These are phyloP conservation scores for Rotaria macrura DNA, from an alignment of 2,888 invertebrate species.

Conservation along the genomic window DNA sequence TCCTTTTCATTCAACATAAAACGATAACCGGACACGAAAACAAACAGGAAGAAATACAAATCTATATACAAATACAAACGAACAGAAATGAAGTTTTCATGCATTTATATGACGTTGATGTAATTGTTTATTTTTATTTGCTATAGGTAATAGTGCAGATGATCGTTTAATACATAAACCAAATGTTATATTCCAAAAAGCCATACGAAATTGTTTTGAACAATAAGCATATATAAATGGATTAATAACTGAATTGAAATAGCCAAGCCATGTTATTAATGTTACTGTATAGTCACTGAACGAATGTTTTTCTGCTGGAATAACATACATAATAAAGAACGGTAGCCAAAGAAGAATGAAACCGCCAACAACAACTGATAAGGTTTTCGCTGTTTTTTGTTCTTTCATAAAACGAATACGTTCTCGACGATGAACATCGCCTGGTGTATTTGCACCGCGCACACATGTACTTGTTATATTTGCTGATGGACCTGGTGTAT, in stretches of 20 bases:
- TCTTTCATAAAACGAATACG: slow-evolving; percentile 58
- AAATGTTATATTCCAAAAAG: slow-evolving; percentile 53
- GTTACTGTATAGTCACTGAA: slow-evolving; percentile 57
- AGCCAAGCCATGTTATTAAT: slow-evolving; percentile 73
- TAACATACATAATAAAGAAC: slow-evolving; percentile 70
- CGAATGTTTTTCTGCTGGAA: slow-evolving; percentile 57
- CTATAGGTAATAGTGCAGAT: not conserved
- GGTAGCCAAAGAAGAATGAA: slow-evolving; percentile 79
- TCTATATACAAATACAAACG: not conserved
- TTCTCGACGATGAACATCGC: slow-evolving; percentile 33
- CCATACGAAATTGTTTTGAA: slow-evolving; percentile 72
- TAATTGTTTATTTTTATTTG: not conserved
- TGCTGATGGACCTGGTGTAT: not conserved
- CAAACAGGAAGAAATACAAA: not conserved
- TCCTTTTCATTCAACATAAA: not conserved
- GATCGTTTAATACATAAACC: slow-evolving; percentile 23
- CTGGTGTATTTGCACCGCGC: not conserved
- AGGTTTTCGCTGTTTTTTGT: slow-evolving; percentile 74
- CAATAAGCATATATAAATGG: slow-evolving; percentile 82
- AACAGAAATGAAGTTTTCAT: not conserved
- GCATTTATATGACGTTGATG: not conserved
- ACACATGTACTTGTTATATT: not conserved
- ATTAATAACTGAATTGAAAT: slow-evolving; percentile 79
- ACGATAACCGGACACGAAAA: not conserved
- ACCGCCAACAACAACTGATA: slow-evolving; percentile 74